A percentile compares a stretch with the other conserved stretches of the same genome.
These are phyloP conservation scores for Macroramphosus scolopax DNA, from an alignment of 2,797 vertebrate genomes.

Conservation along the genomic window DNA sequence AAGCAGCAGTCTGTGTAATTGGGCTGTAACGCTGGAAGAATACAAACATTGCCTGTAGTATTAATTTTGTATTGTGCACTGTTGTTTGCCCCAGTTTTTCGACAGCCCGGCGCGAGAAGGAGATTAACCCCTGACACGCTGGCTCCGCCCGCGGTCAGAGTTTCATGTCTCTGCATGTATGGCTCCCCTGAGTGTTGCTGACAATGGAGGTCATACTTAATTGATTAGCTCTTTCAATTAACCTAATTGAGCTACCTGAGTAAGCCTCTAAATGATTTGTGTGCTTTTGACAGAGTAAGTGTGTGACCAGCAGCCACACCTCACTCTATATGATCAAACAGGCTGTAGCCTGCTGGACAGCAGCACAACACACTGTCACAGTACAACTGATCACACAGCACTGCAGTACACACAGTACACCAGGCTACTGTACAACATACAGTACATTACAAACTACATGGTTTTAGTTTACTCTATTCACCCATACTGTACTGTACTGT, in stretches of 20 bases:
- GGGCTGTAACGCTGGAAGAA: constrained; percentile 4
- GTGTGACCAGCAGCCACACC: no score
- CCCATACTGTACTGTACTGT: no score
- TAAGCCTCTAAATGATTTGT: no score
- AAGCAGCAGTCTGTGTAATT: constrained; percentile 17
- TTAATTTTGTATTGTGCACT: constrained; percentile 60
- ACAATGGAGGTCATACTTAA: constrained; percentile 63
- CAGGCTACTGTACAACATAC: no score
- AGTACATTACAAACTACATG: no score
- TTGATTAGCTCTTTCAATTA: constrained; percentile 74
- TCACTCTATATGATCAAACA: no score
- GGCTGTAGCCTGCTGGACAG: no score
- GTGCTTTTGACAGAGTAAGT: no score
- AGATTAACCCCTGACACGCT: constrained; percentile 69
- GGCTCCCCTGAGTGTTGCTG: constrained; percentile 27
- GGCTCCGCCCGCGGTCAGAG: constrained; percentile 37
- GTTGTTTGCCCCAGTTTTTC: constrained; percentile 69
- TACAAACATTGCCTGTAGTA: constrained; percentile 50
- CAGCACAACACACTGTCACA: no score
- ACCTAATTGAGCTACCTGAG: constrained; percentile 56
- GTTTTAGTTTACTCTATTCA: background rate
- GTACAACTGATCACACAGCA: no score
- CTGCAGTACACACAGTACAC: no score
- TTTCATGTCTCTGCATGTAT: constrained; percentile 12
- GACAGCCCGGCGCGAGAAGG: constrained; percentile 37